Conservation (phyloP, 2,888 invertebrate genomes). For the Chloroclysta siterata region DNA sequence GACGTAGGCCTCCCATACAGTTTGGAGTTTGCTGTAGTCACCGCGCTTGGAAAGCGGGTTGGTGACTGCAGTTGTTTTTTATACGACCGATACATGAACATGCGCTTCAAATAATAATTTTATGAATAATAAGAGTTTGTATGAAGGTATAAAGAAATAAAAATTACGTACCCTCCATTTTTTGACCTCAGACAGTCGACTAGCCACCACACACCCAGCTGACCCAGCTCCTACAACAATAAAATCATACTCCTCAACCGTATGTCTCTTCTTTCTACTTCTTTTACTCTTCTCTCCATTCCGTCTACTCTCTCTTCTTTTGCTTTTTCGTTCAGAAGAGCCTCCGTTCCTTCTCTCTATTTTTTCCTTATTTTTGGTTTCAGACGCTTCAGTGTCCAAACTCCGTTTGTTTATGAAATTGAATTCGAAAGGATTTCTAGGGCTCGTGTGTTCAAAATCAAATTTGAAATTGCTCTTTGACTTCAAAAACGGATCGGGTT, state of each 20-base stretch:
- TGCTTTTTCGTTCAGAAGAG: constrained; percentile 27
- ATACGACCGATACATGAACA: no score
- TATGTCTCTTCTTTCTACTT: constrained; percentile 56
- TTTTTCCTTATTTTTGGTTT: constrained; percentile 36
- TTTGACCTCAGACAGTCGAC: constrained; percentile 86
- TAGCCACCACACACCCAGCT: constrained; percentile 88
- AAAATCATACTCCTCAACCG: constrained; percentile 82
- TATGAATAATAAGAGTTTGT: no score
- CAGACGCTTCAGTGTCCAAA: constrained; percentile 54
- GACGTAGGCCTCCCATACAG: no score
- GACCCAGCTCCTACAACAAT: constrained; percentile 88
- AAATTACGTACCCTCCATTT: constrained; percentile 83
- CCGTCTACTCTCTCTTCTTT: constrained; percentile 27
- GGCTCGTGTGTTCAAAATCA: constrained; percentile 32
- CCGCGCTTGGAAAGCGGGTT: no score
- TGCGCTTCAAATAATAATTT: no score
- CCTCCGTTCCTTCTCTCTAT: constrained; percentile 21
- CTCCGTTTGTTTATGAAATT: constrained; percentile 46
- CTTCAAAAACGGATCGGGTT: constrained; percentile 47
- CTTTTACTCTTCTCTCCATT: constrained; percentile 37
- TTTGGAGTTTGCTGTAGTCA: no score
- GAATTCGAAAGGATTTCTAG: constrained; percentile 43
- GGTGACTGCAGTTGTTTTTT: no score
- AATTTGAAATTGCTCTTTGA: constrained; percentile 42
- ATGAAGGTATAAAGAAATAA: no score